Evolutionary conservation across 1,140 invertebrate genomes (phyloP).

Genomic region (Hypothenemus hampei): DNA sequence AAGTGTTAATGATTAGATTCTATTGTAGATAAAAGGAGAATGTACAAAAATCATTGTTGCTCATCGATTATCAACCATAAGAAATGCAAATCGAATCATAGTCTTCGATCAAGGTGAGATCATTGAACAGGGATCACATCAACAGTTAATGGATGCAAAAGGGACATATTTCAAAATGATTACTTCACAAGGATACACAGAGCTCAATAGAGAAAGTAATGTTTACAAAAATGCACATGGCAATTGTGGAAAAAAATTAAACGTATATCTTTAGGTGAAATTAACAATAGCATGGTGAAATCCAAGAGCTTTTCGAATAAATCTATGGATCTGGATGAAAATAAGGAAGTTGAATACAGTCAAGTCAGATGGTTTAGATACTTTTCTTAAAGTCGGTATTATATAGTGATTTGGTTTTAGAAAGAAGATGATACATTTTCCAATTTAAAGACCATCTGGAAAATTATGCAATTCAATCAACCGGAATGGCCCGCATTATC

Average conservation of each 20-base stretch:
- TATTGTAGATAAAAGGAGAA: slow-evolving; percentile 58
- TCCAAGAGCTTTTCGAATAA: neutral
- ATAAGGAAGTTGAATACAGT: too few relatives aligned
- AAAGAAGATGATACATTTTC: neutral
- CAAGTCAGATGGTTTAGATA: too few relatives aligned
- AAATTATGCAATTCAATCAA: slow-evolving; percentile 62
- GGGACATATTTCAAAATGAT: slow-evolving; percentile 79
- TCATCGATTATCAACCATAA: slow-evolving; percentile 76
- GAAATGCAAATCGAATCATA: slow-evolving; percentile 73
- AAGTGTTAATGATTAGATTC: neutral
- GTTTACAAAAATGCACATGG: neutral
- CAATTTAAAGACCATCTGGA: slow-evolving; percentile 9
- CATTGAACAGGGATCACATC: slow-evolving; percentile 68
- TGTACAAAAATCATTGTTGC: slow-evolving; percentile 83
- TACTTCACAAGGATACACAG: slow-evolving; percentile 47
- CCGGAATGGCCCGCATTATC: slow-evolving; percentile 71
- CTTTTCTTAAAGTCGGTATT: too few relatives aligned
- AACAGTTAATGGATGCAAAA: slow-evolving; percentile 63
- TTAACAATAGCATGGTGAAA: neutral
- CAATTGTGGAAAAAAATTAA: too few relatives aligned
- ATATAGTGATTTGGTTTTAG: too few relatives aligned
- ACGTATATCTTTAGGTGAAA: too few relatives aligned
- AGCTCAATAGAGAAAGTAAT: slow-evolving; percentile 21
- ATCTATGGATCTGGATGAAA: neutral
- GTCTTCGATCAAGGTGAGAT: slow-evolving; percentile 66